phyloP scores from a whole-genome alignment of 2,797 vertebrate species.

The Sternarchorhynchus goeldii region DNA sequence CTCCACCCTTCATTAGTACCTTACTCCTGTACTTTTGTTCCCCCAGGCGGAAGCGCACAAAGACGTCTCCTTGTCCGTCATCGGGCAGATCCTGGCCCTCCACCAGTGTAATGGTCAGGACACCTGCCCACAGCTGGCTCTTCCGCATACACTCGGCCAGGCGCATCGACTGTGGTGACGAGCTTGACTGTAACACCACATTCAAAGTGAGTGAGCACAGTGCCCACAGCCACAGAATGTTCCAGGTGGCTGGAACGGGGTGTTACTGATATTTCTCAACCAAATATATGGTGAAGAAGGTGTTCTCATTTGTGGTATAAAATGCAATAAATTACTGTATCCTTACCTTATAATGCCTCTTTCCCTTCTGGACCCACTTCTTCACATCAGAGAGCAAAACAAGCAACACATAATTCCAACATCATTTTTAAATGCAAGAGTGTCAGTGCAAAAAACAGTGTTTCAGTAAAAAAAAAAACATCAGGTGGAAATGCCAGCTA shows the following conservation, averaged over 20 bases:
- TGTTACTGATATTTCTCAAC: no score
- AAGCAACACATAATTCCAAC: constrained; percentile 43
- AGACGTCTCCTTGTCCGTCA: constrained; percentile 78
- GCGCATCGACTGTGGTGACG: constrained; percentile 48
- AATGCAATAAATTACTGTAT: not conserved
- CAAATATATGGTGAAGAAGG: no score
- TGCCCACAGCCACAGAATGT: no score
- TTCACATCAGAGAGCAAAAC: constrained; percentile 64
- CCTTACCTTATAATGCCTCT: constrained; percentile 72
- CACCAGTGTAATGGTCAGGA: constrained; percentile 85
- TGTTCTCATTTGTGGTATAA: no score
- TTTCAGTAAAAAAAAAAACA: not conserved
- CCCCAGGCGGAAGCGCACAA: constrained; percentile 87
- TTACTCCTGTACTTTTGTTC: constrained; percentile 93
- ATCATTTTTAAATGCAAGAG: not conserved
- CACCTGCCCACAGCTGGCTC: constrained; percentile 89
- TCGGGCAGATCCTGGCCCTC: constrained; percentile 81
- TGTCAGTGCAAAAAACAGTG: not conserved
- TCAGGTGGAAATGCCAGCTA: not conserved
- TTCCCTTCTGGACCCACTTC: constrained; percentile 82
- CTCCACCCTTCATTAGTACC: constrained; percentile 67
- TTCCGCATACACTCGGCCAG: constrained; percentile 81
- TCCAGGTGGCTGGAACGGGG: no score
- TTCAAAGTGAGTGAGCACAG: not conserved
- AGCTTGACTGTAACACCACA: constrained; percentile 47